phyloP scores from a whole-genome alignment of 2,888 invertebrate genomes.

The Lordiphosa andalusiaca region DNA sequence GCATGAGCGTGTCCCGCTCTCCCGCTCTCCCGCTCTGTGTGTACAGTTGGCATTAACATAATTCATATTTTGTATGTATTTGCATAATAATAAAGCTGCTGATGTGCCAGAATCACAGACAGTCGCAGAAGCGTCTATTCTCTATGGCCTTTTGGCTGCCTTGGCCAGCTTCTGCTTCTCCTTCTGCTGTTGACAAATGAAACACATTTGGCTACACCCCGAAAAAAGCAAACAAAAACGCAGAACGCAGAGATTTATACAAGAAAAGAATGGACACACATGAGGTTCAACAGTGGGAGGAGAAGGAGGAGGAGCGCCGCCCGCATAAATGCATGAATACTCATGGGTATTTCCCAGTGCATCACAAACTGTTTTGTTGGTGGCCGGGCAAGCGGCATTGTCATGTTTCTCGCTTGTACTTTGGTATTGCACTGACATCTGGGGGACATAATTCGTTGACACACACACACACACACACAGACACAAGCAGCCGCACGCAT shows the following conservation, averaged over 20 bases:
- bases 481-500: slow-evolving; percentile 19
- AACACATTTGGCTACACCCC: slow-evolving; percentile 54
- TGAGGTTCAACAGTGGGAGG: background rate
- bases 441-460: slow-evolving; percentile 63
- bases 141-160: slow-evolving; percentile 50
- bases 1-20: slow-evolving; percentile 12
- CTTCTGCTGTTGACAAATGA: slow-evolving; percentile 61
- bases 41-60: slow-evolving; percentile 61
- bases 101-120: slow-evolving; percentile 49
- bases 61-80: slow-evolving; percentile 68
- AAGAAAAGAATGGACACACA: slow-evolving; percentile 48
- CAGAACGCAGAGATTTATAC: slow-evolving; percentile 47
- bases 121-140: slow-evolving; percentile 27
- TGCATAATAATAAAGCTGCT: slow-evolving; percentile 68
- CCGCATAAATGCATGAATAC: slow-evolving; percentile 65
- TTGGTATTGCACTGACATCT: slow-evolving; percentile 58
- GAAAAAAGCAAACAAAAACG: slow-evolving; percentile 2
- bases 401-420: slow-evolving; percentile 56
- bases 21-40: slow-evolving; percentile 24
- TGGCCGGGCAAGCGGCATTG: slow-evolving; percentile 42
- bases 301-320: slow-evolving; percentile 7
- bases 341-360: slow-evolving; percentile 51
- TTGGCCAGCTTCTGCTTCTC: slow-evolving; percentile 26
- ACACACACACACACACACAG: slow-evolving; percentile 29
- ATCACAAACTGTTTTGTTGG: slow-evolving; percentile 40